Base-by-base conservation (phyloP, 23 tunicate species). In the Styela plicata region DNA sequence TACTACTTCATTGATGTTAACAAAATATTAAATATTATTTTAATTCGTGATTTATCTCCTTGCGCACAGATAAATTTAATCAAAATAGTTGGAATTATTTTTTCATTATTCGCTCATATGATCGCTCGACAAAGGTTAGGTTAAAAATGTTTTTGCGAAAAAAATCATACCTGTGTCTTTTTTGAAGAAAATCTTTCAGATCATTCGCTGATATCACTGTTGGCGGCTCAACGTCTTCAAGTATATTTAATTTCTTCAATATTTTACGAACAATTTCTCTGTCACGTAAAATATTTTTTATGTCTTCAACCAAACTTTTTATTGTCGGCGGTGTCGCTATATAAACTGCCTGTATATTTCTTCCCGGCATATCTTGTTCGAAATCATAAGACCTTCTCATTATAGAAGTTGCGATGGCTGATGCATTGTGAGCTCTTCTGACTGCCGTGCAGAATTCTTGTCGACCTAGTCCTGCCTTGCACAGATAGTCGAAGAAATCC, bases 401-500 rank as follows among this genome's bases (percentile, higher is more conserved):
- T 37, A 84, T 63, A 13, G 82, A 73, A 21, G 1, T 34, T 0
- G 88, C 88, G 31, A 84, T 31, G 22, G 61, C 69, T 29, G 83
- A 24, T 63, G 88, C 5, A 65, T 84, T 84, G 21, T 23, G 28
- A 22, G 88, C 88, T 64, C 34, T 31, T 19, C 63, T 31, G 31
- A 84, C 88, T n/a, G 31, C 67, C 7, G 37, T 74, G 67, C 88
- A 84, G 30, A 79, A 84, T 24, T 36, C 34, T 20, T 77, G 31
- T 64, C 88, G 62, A 2, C 67, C 1, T 23, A 67, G 62, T 21
- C 62, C 75, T 34, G 0, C 71, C 36, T 71, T 71, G 63, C 88
- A 84, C n/a, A 84, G 24, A 7, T 84, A 84, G 21, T 84, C 37
- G 63, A 76, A 29, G 34, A 73, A 84, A 78, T 84, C 88, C 88